phyloP scores from a whole-genome alignment of 2,888 invertebrate genomes.

The Dryobotodes eremita region DNA sequence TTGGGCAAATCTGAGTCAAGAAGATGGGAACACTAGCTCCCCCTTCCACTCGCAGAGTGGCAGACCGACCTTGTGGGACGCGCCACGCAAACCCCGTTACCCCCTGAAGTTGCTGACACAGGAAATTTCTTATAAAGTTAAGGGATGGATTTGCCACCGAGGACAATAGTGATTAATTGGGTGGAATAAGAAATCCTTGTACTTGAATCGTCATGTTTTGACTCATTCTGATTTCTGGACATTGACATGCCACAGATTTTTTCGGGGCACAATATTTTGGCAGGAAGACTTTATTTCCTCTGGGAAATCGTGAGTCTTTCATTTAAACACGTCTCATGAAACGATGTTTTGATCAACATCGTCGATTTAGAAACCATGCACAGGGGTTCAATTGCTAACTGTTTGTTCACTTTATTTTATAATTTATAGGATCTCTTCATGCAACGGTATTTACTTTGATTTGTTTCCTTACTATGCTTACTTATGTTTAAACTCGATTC shows the following conservation, averaged over 20 bases:
- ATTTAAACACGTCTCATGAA: background rate
- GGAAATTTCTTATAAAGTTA: slow-evolving; percentile 66
- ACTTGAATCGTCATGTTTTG: slow-evolving; percentile 41
- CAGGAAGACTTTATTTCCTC: slow-evolving; percentile 4
- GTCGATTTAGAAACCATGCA: too few relatives aligned
- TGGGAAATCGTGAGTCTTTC: slow-evolving; percentile 10
- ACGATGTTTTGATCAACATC: background rate
- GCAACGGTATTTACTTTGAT: background rate
- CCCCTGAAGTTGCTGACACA: slow-evolving; percentile 65
- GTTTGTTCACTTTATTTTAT: background rate
- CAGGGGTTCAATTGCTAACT: background rate
- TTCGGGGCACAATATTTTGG: slow-evolving; percentile 10
- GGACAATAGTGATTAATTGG: slow-evolving; percentile 45
- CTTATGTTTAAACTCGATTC: background rate
- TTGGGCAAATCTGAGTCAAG: slow-evolving; percentile 55
- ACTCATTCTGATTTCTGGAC: slow-evolving; percentile 8
- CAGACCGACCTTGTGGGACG: slow-evolving; percentile 72
- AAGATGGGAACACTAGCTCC: slow-evolving; percentile 66
- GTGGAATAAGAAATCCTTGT: slow-evolving; percentile 33
- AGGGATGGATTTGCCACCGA: slow-evolving; percentile 44
- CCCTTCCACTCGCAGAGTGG: slow-evolving; percentile 57
- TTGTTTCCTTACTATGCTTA: background rate
- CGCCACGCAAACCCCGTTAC: slow-evolving; percentile 72
- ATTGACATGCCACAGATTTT: slow-evolving; percentile 17
- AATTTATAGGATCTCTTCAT: background rate